A percentile compares a stretch with the other conserved stretches of the same genome.
Conservation (phyloP, 2,797 vertebrate species). For the Paedocypris micromegethes region DNA sequence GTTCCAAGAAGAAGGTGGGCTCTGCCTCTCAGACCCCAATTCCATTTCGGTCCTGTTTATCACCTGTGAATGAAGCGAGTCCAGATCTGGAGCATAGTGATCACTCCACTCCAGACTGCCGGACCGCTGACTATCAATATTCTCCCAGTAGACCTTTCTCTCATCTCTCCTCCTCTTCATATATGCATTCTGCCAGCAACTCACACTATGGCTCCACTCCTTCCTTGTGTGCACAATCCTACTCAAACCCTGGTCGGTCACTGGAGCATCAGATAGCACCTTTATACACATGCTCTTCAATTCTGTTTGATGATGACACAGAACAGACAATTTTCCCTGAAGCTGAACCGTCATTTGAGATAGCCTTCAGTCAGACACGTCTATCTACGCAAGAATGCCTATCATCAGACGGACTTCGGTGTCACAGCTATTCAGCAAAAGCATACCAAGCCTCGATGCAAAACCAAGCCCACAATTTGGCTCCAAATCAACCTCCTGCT, state of each 20-base stretch:
- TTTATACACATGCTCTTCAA: slow-evolving; percentile 63
- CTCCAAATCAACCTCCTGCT: neutral
- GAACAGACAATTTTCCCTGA: slow-evolving; percentile 43
- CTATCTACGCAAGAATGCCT: slow-evolving; percentile 2
- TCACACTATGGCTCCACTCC: slow-evolving; percentile 55
- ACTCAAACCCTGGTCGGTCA: slow-evolving; percentile 40
- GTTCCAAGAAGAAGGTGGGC: slow-evolving; percentile 70
- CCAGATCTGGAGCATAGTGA: slow-evolving; percentile 76
- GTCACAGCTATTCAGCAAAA: neutral
- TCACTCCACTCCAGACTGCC: slow-evolving; percentile 61
- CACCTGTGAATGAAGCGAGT: slow-evolving; percentile 87
- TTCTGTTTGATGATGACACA: slow-evolving; percentile 50
- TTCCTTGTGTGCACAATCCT: slow-evolving; percentile 56
- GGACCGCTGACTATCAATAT: slow-evolving; percentile 47
- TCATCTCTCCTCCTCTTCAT: slow-evolving; percentile 60
- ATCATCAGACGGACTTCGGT: neutral
- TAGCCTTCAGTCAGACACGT: slow-evolving; percentile 33
- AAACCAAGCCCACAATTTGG: slow-evolving; percentile 9
- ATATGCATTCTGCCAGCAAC: slow-evolving; percentile 56
- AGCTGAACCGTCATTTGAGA: slow-evolving; percentile 38
- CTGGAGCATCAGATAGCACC: slow-evolving; percentile 63
- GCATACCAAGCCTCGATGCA: slow-evolving; percentile 1
- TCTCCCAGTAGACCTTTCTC: slow-evolving; percentile 55
- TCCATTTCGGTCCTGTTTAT: slow-evolving; percentile 80
- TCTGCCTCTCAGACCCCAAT: slow-evolving; percentile 64